A percentile compares a stretch with the other conserved stretches of the same genome.
These are phyloP conservation scores for Porites divaricata DNA, from an alignment of 92 coral and sea anemone species.

Conservation along the genomic window DNA sequence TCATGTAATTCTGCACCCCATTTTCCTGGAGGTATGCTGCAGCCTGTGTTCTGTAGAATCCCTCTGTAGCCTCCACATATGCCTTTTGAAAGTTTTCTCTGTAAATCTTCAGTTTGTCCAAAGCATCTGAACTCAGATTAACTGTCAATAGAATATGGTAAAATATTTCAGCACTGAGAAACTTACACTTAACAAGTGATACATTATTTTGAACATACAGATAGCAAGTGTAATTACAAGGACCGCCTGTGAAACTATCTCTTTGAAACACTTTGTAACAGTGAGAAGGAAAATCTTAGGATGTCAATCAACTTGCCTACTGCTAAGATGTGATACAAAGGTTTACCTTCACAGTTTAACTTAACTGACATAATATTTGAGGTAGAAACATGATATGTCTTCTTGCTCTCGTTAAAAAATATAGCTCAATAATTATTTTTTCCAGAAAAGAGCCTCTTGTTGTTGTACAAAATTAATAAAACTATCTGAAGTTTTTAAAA, in stretches of 20 bases:
- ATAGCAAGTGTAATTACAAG: neutral
- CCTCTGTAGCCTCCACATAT: constrained; percentile 90
- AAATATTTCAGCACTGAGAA: neutral
- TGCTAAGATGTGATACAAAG: too few relatives aligned
- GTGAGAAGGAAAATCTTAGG: too few relatives aligned
- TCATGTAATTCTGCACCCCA: constrained; percentile 97
- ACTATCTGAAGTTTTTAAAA: too few relatives aligned
- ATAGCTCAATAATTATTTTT: too few relatives aligned
- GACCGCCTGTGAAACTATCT: neutral
- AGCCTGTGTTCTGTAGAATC: constrained; percentile 91
- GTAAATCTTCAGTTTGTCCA: constrained; percentile 92
- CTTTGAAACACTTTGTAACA: neutral
- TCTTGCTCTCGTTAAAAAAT: too few relatives aligned
- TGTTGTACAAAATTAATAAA: too few relatives aligned
- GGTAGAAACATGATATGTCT: too few relatives aligned
- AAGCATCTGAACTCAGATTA: constrained; percentile 84
- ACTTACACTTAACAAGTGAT: neutral
- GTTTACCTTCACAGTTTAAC: too few relatives aligned
- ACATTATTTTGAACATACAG: neutral
- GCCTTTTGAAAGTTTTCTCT: constrained; percentile 93
- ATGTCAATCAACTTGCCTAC: neutral
- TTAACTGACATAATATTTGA: too few relatives aligned
- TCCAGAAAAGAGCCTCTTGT: too few relatives aligned
- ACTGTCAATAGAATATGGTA: constrained; percentile 50
- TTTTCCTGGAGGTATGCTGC: constrained; percentile 82